Percentiles rank a stretch among this genome's conserved stretches.
These are phyloP conservation scores for Epinotia brunnichana DNA, from an alignment of 2,888 invertebrate species.

Conservation along the genomic window DNA sequence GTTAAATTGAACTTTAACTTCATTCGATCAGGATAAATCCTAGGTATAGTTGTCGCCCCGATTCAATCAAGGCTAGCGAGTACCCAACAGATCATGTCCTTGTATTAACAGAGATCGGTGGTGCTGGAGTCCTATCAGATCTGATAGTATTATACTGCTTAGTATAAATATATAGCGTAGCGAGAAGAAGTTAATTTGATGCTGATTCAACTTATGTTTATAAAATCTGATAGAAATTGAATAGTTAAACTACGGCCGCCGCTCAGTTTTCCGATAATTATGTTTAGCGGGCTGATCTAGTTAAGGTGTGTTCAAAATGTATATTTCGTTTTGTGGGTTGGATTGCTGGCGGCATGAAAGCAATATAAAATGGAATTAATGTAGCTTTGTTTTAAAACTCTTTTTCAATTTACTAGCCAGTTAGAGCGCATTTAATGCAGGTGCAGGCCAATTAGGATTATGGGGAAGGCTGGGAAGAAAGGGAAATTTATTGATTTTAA, in stretches of 20 bases:
- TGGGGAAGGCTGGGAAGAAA: no score
- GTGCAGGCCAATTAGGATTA: no score
- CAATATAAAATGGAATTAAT: slow-evolving; percentile 1
- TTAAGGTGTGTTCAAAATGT: slow-evolving; percentile 19
- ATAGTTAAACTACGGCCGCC: slow-evolving; percentile 11
- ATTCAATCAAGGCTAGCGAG: slow-evolving; percentile 4
- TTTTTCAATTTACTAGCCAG: not conserved
- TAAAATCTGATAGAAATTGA: slow-evolving; percentile 17
- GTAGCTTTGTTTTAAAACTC: not conserved
- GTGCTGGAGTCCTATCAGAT: not conserved
- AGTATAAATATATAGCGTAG: not conserved
- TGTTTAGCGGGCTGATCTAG: slow-evolving; percentile 16
- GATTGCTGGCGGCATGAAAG: not conserved
- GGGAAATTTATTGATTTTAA: no score
- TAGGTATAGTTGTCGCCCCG: not conserved
- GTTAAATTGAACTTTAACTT: not conserved
- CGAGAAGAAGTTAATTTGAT: not conserved
- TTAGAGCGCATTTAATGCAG: no score
- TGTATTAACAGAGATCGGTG: slow-evolving; percentile 3
- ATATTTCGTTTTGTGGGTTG: slow-evolving; percentile 8
- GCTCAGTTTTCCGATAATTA: slow-evolving; percentile 22
- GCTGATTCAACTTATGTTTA: slow-evolving; percentile 7
- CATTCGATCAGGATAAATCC: not conserved
- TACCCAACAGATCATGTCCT: slow-evolving; percentile 10
- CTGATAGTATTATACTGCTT: not conserved